A percentile compares a stretch with the other conserved stretches of the same genome.
These are phyloP conservation scores for Hypercompe scribonia DNA, from an alignment of 2,888 invertebrate genomes.

Conservation along the genomic window DNA sequence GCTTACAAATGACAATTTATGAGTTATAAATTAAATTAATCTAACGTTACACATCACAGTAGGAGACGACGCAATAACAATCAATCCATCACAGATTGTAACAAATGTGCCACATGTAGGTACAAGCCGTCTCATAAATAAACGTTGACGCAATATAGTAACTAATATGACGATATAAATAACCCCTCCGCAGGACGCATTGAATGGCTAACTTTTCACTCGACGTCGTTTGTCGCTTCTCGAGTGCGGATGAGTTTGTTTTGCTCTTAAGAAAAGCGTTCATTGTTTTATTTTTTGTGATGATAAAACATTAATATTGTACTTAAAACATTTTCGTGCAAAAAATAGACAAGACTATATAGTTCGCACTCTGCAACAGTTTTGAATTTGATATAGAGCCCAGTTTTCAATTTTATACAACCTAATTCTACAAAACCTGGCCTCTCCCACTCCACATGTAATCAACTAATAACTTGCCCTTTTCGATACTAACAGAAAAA, in stretches of 20 bases:
- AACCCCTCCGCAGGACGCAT: neutral
- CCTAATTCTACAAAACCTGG: too few species aligned
- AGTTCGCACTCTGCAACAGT: too few species aligned
- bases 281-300: neutral
- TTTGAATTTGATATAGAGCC: too few species aligned
- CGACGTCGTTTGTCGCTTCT: neutral
- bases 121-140: slow-evolving; percentile 13
- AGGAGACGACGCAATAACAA: slow-evolving; percentile 12
- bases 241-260: neutral
- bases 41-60: slow-evolving; percentile 2
- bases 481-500: too few species aligned
- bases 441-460: too few species aligned
- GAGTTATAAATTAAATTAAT: slow-evolving; percentile 10
- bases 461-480: too few species aligned
- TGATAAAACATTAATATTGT: neutral
- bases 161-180: slow-evolving; percentile 12
- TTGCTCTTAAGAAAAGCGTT: neutral
- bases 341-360: too few species aligned
- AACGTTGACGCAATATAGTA: slow-evolving; percentile 16
- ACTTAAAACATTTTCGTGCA: too few species aligned
- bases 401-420: too few species aligned
- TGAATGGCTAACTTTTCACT: neutral
- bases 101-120: neutral
- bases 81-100: slow-evolving; percentile 16
- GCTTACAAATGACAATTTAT: neutral